A percentile compares a stretch with the other conserved stretches of the same genome.
Evolutionary conservation across 2,797 vertebrate species (phyloP).

Genomic region (Micrastur ruficollis): DNA sequence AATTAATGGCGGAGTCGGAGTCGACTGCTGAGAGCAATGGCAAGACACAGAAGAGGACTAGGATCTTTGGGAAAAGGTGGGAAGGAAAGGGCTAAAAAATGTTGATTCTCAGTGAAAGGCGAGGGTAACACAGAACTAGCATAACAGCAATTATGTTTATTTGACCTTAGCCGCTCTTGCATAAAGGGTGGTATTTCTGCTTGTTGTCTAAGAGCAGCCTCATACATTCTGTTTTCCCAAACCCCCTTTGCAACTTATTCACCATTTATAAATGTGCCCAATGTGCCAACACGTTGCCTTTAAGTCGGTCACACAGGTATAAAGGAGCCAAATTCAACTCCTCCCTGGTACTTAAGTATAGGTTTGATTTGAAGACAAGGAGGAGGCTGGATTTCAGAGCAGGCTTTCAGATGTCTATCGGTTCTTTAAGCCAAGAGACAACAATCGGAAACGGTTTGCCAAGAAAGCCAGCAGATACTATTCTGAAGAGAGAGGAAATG

Average conservation of each 20-base stretch:
- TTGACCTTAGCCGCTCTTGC: background rate
- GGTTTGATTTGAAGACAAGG: background rate
- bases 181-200: background rate
- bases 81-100: background rate
- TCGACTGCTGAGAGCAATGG: background rate
- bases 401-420: background rate
- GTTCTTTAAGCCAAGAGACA: background rate
- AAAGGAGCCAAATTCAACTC: background rate
- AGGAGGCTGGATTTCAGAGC: background rate
- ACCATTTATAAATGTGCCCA: accelerated
- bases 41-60: background rate
- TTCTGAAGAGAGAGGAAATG: background rate
- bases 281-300: background rate
- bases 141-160: background rate
- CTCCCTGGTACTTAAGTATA: background rate
- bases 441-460: background rate
- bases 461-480: background rate
- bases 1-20: background rate
- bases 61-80: background rate
- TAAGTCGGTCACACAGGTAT: background rate
- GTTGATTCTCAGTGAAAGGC: background rate
- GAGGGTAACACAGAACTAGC: background rate
- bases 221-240: background rate
- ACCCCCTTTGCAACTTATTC: background rate
- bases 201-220: background rate